Base-by-base conservation (phyloP, 2,888 invertebrate genomes). In the Epirrhoe alternata region DNA sequence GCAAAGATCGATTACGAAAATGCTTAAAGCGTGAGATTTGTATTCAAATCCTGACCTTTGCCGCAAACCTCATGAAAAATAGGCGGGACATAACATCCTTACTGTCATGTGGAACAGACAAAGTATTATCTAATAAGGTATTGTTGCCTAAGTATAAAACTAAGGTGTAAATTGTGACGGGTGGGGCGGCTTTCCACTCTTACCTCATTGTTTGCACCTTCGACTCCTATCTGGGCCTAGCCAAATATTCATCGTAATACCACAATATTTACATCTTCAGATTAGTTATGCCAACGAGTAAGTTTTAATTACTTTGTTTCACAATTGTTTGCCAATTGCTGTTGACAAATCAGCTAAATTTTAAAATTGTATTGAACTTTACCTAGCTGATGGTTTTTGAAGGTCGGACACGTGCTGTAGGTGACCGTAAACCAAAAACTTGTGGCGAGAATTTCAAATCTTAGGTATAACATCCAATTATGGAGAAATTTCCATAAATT, bases 171-270 rank as follows among this genome's bases (percentile, higher is more conserved):
- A 73, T 74, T 74, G 62, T 64, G 70, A 70, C 69, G 49, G 61
- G 56, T 56, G 62, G 56, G 49, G 66, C 68, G 68, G 73, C 73
- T 76, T 82, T 82, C 78, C 81, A 74, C 78, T 80, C 70, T 83
- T 83, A 81, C 82, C 79, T 76, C 80, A 83, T 72, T 81, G 78
- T 82, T 81, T 82, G 74, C 77, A 68, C 64, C 74, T 74, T 58
- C 73, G 72, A 75, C 80, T 77, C 76, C 77, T 73, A 80, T 78
- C 78, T 82, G 74, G 81, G 78, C 71, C 74, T 77, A 69, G 69
- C 73, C 74, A 80, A 78, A 77, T 74, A 77, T 69, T 74, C 70
- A 62, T 68, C 60, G 72, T 69, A 72, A 71, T 58, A 61, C 6
- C 70, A 64, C 67, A 61, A 53, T 70, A 71, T 74, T 74, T 70